Conservation (phyloP, 2,113 vertebrate species). For the Hyaena hyaena region DNA sequence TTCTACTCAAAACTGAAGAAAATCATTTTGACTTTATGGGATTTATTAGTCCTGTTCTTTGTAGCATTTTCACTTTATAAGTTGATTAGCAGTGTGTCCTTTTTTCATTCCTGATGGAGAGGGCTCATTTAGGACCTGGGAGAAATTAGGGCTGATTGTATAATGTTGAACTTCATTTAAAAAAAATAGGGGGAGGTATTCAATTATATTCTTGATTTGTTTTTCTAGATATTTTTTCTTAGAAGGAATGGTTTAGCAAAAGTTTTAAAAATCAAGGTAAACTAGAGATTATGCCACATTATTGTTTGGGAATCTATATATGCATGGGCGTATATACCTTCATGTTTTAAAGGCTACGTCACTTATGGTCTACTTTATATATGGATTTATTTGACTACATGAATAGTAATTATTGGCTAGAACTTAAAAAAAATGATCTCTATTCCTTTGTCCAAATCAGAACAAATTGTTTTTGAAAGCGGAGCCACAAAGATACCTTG, state of each 20-base stretch:
- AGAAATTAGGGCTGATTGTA: slow-evolving; percentile 21
- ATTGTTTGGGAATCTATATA: not conserved
- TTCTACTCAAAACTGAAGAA: not conserved
- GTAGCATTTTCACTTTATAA: slow-evolving; percentile 3
- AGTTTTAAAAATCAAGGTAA: slow-evolving; percentile 39
- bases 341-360: not conserved
- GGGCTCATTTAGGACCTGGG: slow-evolving; percentile 38
- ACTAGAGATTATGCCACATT: not conserved
- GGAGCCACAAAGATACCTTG: not conserved
- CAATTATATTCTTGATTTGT: slow-evolving; percentile 38
- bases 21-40: slow-evolving; percentile 41
- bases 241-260: slow-evolving; percentile 23
- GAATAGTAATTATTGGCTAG: not conserved
- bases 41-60: slow-evolving; percentile 19
- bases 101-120: not conserved
- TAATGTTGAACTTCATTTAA: slow-evolving; percentile 42
- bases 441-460: slow-evolving; percentile 59
- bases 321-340: not conserved
- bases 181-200: not conserved
- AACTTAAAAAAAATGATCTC: slow-evolving; percentile 33
- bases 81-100: not conserved
- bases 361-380: not conserved
- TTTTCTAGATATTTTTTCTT: slow-evolving; percentile 38
- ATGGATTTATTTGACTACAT: slow-evolving; percentile 5
- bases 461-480: slow-evolving; percentile 68